These are phyloP conservation scores for Nasonovia ribisnigri DNA, from an alignment of 2,888 invertebrate genomes.

Conservation along the genomic window DNA sequence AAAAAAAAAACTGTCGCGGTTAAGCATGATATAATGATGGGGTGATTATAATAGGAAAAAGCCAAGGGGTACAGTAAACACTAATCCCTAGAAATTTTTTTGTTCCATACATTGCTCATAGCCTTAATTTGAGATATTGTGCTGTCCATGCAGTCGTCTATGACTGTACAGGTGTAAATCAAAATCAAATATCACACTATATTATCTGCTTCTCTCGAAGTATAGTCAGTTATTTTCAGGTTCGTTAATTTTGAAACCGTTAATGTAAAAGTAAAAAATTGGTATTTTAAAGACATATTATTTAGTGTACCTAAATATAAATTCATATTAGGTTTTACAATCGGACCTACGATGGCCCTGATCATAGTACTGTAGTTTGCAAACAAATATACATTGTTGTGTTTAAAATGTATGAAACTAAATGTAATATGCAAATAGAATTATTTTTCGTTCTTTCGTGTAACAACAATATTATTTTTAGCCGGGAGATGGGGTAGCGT, in stretches of 20 bases:
- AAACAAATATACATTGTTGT: neutral
- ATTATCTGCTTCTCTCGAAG: neutral
- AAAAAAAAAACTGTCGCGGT: neutral
- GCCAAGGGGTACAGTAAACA: neutral
- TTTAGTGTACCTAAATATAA: neutral
- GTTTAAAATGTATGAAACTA: neutral
- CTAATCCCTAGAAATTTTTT: too few species aligned
- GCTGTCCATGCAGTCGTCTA: neutral
- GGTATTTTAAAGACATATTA: neutral
- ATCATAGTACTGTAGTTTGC: neutral
- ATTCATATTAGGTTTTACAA: neutral
- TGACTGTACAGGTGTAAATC: neutral
- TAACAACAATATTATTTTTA: constrained; percentile 70
- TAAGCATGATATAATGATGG: neutral
- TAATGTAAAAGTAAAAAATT: neutral
- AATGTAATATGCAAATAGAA: neutral
- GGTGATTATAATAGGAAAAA: neutral
- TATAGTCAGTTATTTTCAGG: neutral
- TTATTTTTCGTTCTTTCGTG: neutral
- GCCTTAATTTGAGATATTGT: too few species aligned
- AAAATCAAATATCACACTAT: neutral
- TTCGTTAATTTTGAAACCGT: too few species aligned
- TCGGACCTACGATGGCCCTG: neutral
- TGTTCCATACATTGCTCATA: too few species aligned
- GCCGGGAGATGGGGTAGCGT: constrained; percentile 76